Conservation (phyloP, 2,797 vertebrate species). For the Rhinatrema bivittatum region DNA sequence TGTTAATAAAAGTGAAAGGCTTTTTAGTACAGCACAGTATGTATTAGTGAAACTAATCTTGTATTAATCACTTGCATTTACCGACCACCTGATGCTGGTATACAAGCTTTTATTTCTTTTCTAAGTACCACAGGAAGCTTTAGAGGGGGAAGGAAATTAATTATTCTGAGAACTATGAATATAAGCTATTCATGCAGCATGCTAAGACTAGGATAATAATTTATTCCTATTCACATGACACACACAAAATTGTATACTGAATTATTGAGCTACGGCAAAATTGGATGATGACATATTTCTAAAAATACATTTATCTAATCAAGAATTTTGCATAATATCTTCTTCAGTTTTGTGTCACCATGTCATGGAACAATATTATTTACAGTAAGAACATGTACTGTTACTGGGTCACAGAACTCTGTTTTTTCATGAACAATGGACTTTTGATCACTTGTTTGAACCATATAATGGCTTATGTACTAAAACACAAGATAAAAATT, state of each 20-base stretch:
- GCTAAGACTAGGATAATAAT: background rate
- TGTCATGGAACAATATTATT: too few relatives aligned
- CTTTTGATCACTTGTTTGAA: too few relatives aligned
- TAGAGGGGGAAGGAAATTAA: background rate
- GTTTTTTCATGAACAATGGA: too few relatives aligned
- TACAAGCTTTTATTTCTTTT: background rate
- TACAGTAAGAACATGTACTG: too few relatives aligned
- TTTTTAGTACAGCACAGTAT: too few relatives aligned
- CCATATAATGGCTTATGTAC: too few relatives aligned
- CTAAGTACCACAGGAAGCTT: background rate
- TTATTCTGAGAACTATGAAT: background rate
- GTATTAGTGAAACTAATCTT: too few relatives aligned
- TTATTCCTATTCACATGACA: constrained; percentile 12
- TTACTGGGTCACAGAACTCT: too few relatives aligned
- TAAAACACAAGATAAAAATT: too few relatives aligned
- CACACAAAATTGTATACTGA: background rate
- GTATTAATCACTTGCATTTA: too few relatives aligned
- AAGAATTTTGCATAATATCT: background rate
- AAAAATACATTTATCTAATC: constrained; percentile 3
- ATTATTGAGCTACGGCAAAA: background rate
- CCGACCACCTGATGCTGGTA: background rate
- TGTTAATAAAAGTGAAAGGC: too few relatives aligned
- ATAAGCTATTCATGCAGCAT: background rate
- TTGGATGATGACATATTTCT: background rate
- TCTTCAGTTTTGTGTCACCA: background rate